Percentiles rank a stretch among this genome's conserved stretches.
phyloP scores from a whole-genome alignment of 2,113 vertebrate species.

The Leucopsar rothschildi region DNA sequence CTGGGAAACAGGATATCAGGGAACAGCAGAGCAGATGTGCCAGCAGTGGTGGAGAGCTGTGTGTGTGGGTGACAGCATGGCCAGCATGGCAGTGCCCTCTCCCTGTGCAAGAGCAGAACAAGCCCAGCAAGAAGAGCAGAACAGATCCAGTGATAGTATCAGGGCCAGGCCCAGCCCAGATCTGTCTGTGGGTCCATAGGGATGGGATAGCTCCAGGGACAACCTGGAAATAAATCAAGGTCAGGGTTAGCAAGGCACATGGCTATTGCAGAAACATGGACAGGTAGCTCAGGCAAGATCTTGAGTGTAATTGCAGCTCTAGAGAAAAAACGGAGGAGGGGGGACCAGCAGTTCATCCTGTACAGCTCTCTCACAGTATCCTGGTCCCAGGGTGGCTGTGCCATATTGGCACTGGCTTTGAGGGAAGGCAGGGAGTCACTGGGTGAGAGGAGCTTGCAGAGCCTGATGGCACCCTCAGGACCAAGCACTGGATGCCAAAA shows the following conservation, averaged over 20 bases:
- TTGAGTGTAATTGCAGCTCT: not conserved
- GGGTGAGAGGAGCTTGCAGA: not conserved
- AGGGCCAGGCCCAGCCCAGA: not conserved
- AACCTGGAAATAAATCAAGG: not conserved
- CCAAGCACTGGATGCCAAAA: not conserved
- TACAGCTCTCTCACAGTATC: rapidly evolving
- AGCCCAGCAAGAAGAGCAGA: not conserved
- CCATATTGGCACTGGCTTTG: not conserved
- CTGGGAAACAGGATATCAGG: not conserved
- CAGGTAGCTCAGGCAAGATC: not conserved
- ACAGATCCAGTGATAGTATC: not conserved
- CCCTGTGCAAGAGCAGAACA: too few relatives aligned
- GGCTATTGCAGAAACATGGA: not conserved
- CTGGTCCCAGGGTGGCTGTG: not conserved
- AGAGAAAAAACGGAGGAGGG: not conserved
- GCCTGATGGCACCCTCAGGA: not conserved
- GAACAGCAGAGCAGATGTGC: rapidly evolving
- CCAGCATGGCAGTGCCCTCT: not conserved
- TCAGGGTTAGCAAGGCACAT: not conserved
- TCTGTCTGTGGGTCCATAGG: not conserved
- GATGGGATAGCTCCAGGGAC: rapidly evolving
- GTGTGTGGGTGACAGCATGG: rapidly evolving
- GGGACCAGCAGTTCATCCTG: not conserved
- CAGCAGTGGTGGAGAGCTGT: not conserved
- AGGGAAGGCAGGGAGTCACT: not conserved